Conservation (phyloP, 1,140 invertebrate species). For the Orchestia grillus region DNA sequence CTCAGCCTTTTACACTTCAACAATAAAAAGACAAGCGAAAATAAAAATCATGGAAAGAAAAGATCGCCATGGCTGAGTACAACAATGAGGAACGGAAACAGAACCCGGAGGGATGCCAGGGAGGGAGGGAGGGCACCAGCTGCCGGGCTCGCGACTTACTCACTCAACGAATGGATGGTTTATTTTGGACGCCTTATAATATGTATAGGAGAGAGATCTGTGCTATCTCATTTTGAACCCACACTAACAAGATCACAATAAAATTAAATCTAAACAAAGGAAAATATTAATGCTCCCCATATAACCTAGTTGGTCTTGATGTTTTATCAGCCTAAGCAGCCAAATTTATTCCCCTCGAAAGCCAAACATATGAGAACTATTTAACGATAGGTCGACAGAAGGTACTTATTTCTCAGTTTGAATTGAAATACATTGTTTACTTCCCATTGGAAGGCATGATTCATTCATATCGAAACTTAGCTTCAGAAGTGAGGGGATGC, state of each 20-base stretch:
- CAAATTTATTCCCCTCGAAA: too few species aligned
- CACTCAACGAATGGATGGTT: background rate
- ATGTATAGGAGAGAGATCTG: background rate
- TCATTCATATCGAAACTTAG: too few species aligned
- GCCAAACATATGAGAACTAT: too few species aligned
- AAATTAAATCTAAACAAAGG: background rate
- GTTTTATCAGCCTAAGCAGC: background rate
- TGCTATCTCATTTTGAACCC: background rate
- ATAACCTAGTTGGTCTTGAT: background rate
- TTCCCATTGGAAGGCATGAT: too few species aligned
- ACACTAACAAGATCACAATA: background rate
- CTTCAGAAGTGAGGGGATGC: too few species aligned
- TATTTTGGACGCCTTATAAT: background rate
- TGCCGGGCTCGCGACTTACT: background rate
- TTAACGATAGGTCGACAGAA: too few species aligned
- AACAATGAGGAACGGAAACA: background rate
- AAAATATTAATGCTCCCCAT: background rate
- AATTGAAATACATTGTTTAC: too few species aligned
- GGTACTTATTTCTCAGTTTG: too few species aligned
- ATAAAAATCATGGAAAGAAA: background rate
- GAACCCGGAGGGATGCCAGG: background rate
- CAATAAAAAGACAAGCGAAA: background rate
- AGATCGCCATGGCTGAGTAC: background rate
- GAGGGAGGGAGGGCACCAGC: background rate
- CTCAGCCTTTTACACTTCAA: background rate